These are phyloP conservation scores for Sardinella longiceps DNA, from an alignment of 2,797 vertebrate species.

Conservation along the genomic window DNA sequence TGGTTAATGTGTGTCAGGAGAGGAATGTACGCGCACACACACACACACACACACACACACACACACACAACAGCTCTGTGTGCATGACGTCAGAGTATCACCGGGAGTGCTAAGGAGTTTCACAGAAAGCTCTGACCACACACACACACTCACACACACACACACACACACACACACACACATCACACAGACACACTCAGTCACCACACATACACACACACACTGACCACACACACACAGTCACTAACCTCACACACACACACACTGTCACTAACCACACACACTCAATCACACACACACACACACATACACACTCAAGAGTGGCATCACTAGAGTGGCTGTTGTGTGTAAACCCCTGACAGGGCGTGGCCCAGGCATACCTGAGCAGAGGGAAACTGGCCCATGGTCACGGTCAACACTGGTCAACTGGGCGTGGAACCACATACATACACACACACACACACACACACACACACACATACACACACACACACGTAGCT, in stretches of 20 bases:
- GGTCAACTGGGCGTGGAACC: no score
- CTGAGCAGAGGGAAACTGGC: no score
- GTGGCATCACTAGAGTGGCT: no score
- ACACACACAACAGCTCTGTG: neutral
- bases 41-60: neutral
- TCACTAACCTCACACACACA: neutral
- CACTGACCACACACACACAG: neutral
- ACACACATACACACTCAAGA: neutral
- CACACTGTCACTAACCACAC: no score
- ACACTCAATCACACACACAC: neutral
- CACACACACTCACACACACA: neutral
- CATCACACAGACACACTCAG: no score
- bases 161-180: neutral
- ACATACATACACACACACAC: no score
- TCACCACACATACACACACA: neutral
- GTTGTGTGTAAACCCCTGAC: no score
- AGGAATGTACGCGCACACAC: neutral
- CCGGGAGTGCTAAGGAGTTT: neutral
- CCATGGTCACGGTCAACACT: no score
- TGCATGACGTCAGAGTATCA: slow-evolving; percentile 8
- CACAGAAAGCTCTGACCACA: neutral
- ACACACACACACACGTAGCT: no score
- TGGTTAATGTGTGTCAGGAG: neutral
- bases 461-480: no score
- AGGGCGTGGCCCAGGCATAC: no score